Evolutionary conservation across 2,797 vertebrate species (phyloP).

Genomic region (Dicrostonyx torquatus): DNA sequence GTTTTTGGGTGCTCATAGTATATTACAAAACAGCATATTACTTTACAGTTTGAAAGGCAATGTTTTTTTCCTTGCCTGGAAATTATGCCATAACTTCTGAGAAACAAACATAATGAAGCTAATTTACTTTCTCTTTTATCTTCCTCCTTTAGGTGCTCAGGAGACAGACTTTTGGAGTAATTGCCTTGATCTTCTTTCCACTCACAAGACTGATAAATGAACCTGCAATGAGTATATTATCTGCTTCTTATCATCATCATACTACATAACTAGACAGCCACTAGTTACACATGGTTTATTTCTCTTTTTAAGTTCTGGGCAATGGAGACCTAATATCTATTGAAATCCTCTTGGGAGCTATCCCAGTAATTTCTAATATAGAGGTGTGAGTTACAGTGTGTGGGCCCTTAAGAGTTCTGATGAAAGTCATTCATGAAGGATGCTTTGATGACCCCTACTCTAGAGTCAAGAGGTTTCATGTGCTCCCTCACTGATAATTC

Average conservation of each 20-base stretch:
- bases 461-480: neutral
- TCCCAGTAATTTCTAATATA: neutral
- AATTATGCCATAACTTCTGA: neutral
- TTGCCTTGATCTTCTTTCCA: neutral
- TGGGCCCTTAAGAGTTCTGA: neutral
- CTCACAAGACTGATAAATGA: neutral
- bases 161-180: neutral
- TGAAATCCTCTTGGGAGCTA: neutral
- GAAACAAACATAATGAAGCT: neutral
- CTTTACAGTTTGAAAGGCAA: neutral
- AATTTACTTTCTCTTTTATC: neutral
- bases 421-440: neutral
- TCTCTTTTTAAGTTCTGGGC: neutral
- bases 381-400: neutral
- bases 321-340: neutral
- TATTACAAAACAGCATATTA: neutral
- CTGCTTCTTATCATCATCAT: neutral
- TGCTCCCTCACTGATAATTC: conserved; percentile 45
- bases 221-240: neutral
- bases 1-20: neutral
- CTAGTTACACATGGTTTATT: neutral
- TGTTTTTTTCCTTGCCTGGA: neutral
- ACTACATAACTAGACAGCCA: neutral
- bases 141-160: neutral
- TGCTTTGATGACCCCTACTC: neutral